Evolutionary conservation across 35 echinoderm and acorn worm species (phyloP).

Genomic region (Acanthaster planci): DNA sequence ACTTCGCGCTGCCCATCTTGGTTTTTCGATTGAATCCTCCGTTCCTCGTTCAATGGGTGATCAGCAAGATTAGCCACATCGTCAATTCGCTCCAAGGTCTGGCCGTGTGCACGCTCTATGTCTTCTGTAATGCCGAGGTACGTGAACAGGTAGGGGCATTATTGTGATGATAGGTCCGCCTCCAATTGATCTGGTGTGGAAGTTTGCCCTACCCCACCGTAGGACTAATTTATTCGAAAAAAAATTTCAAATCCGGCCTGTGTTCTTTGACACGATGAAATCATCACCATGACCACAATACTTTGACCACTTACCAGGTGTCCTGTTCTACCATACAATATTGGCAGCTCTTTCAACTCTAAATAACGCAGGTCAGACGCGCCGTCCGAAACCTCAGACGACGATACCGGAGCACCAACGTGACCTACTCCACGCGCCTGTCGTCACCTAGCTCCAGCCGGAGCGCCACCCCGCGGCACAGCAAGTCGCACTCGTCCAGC

Average conservation of each 20-base stretch:
- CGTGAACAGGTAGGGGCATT: neutral
- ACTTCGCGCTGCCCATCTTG: neutral
- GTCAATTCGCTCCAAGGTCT: neutral
- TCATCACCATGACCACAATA: too few species aligned
- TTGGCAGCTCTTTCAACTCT: too few species aligned
- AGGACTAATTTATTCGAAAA: too few species aligned
- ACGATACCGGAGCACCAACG: neutral
- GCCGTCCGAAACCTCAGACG: neutral
- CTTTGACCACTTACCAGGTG: too few species aligned
- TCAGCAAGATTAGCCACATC: neutral
- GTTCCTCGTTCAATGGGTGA: neutral
- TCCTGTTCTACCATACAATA: too few species aligned
- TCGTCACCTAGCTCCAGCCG: neutral
- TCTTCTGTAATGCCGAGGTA: conserved; percentile 27
- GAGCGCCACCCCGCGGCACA: conserved; percentile 9
- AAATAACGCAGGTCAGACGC: neutral
- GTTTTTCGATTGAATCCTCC: neutral
- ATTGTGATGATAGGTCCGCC: too few species aligned
- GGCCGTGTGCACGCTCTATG: conserved; percentile 8
- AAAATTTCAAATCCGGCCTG: too few species aligned
- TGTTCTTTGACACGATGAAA: too few species aligned
- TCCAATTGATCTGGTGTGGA: too few species aligned
- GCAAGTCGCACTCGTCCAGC: conserved; percentile 16
- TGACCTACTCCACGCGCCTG: neutral
- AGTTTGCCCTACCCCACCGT: too few species aligned